A percentile compares a stretch with the other conserved stretches of the same genome.
Evolutionary conservation across 2,888 invertebrate species (phyloP).

Genomic region (Oscheius sp.): DNA sequence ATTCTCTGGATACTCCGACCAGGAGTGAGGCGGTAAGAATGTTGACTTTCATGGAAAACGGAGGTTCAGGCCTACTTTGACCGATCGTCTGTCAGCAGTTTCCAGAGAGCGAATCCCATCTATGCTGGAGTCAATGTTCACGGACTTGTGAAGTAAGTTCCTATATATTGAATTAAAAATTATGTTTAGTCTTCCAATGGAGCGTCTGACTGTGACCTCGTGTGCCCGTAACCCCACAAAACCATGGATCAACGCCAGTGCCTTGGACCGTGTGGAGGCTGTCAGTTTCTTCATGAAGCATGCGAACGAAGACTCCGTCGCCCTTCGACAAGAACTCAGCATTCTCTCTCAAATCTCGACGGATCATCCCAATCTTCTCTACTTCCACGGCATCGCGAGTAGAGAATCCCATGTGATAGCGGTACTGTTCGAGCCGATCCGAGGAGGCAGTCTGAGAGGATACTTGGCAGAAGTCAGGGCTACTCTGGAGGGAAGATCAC

Average conservation of each 20-base stretch:
- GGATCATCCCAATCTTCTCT: slow-evolving; percentile 31
- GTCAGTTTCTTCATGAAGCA: slow-evolving; percentile 35
- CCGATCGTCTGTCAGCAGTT: slow-evolving; percentile 29
- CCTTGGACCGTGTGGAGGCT: slow-evolving; percentile 19
- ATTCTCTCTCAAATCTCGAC: slow-evolving; percentile 34
- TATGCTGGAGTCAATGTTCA: slow-evolving; percentile 35
- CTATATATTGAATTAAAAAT: neutral
- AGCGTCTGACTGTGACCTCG: slow-evolving; percentile 21
- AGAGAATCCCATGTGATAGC: slow-evolving; percentile 31
- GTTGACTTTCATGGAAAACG: neutral
- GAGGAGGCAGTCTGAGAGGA: slow-evolving; percentile 22
- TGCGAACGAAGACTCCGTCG: slow-evolving; percentile 26
- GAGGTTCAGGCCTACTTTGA: slow-evolving; percentile 34
- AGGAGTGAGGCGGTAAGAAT: slow-evolving; percentile 32
- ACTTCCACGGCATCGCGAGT: slow-evolving; percentile 32
- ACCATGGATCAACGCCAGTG: slow-evolving; percentile 31
- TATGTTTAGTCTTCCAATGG: slow-evolving; percentile 23
- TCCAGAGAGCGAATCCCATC: slow-evolving; percentile 35
- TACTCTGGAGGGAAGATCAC: slow-evolving; percentile 35
- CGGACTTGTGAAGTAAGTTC: slow-evolving; percentile 32
- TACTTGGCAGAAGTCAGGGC: slow-evolving; percentile 30
- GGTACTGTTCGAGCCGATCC: slow-evolving; percentile 32
- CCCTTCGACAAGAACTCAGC: slow-evolving; percentile 31
- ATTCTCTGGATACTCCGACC: slow-evolving; percentile 38
- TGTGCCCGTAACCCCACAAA: slow-evolving; percentile 10